These are phyloP conservation scores for Herpailurus yagouaroundi DNA, from an alignment of 2,113 vertebrate genomes.

Conservation along the genomic window DNA sequence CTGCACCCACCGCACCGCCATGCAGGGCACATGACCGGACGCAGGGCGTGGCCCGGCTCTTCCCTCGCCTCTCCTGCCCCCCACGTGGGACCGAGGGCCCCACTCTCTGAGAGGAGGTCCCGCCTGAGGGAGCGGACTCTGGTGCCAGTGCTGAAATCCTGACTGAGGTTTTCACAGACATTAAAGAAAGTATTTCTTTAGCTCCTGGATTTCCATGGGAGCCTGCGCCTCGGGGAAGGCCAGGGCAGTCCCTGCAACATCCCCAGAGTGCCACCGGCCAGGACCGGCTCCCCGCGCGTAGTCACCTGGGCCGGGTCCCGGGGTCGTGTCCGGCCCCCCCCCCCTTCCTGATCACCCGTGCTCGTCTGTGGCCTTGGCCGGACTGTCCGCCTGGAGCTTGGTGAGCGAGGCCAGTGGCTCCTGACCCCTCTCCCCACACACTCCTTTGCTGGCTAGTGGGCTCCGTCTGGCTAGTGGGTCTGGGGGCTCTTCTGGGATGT, in stretches of 20 bases:
- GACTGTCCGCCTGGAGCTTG: neutral
- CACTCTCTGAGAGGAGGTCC: accelerated
- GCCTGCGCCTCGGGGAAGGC: neutral
- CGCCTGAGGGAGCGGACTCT: accelerated
- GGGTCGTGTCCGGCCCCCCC: neutral
- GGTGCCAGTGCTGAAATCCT: accelerated
- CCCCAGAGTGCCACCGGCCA: accelerated
- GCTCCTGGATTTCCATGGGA: neutral
- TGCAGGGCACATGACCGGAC: neutral
- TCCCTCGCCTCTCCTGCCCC: neutral
- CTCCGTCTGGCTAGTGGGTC: neutral
- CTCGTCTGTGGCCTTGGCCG: neutral
- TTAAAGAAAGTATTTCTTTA: conserved; percentile 60
- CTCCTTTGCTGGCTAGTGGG: neutral
- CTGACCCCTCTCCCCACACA: neutral
- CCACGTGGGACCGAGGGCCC: too few relatives aligned
- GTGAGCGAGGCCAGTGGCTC: neutral
- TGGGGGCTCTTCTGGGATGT: neutral
- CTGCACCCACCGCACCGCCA: accelerated
- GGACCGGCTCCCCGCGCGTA: accelerated
- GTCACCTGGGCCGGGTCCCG: neutral
- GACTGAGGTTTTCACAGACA: neutral
- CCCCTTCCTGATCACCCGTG: accelerated
- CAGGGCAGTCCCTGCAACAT: accelerated
- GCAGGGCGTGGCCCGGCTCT: too few relatives aligned